Evolutionary conservation across 2,113 vertebrate genomes (phyloP), one percentile per base, ranked within the genome.

Genomic region (Panthera tigris): DNA sequence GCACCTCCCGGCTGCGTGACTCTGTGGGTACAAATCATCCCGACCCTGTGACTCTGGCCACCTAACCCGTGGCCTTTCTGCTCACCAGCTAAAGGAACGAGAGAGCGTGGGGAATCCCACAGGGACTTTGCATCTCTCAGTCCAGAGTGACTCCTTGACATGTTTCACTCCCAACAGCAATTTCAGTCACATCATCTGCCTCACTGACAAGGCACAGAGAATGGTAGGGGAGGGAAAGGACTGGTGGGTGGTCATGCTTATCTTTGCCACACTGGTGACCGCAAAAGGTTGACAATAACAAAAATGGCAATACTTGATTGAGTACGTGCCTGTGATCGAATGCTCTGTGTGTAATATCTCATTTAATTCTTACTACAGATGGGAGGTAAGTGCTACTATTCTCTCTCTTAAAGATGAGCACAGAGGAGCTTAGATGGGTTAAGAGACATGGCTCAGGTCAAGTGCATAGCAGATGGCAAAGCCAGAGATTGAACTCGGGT

Each of bases 91-190:
- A 65, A 50, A 85, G 71, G 7, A 25, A 79, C 0, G 0, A 61
- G 25, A 25, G 33, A 3, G 1, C 0, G 0, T 50, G 5, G 50
- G 16, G 14, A 33, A 48, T 68, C 25, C 66, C 31, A 2, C 16
- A 36, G 48, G 25, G 1, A 2, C 80, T 50, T 25, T 45, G 41
- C 12, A 18, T n/a, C 31, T 27, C 39, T 63, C 41, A 8, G 16
- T 4, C 15, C 33, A 52, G 52, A n/a, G 31, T 5, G 65, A 29
- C 36, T 48, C 88, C 81, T 7, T 1, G 19, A 41, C 5, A 10
- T 1, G 5, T 71, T 48, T 25, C 18, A 50, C 19, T 21, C 36
- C 11, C 55, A 33, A 19, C 6, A 39, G 39, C 25, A 23, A 36
- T 11, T 9, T 73, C 27, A 25, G 5, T 13, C 65, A 14, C 12